Evolutionary conservation across 2,113 vertebrate species (phyloP), one percentile per base, ranked within the genome.

Genomic region (Dipodomys spectabilis): DNA sequence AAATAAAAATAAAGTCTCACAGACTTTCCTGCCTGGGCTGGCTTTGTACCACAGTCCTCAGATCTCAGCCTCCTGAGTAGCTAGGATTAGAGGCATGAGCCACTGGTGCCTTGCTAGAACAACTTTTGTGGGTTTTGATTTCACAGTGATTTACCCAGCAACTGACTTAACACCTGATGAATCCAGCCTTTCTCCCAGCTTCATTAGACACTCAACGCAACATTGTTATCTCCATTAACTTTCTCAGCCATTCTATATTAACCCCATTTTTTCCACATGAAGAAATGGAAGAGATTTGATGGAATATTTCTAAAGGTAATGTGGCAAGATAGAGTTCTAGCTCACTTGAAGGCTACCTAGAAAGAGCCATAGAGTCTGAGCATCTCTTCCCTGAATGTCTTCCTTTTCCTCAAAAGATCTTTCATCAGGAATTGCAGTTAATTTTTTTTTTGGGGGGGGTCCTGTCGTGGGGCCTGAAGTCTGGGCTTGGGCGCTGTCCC

Each of bases 381-480:
- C 27, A n/a, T 82, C 49, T 13, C 45, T 78, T 94, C 69, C 15
- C 73, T 85, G 45, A 81, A 71, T 53, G 72, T 39, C 39, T 30
- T 90, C 82, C 75, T 89, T 87, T 89, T 93, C 65, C 57, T 92
- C 35, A 88, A 93, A 57, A 92, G 67, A 53, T 67, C 65, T 95
- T 95, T 94, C 92, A 95, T 44, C 84, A 79, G 62, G 81, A 93
- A 80, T 82, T 86, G n/a, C 67, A 45, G 73, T 88, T 39, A 39
- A 39, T 39, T 39, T 39, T 39, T 39, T 39, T 39, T 39, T 39
- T n/a, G n/a, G 39, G 39, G 39, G 39, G 39, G 39, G 39, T 6
- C 39, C 39, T 0, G 39, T 39, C 39, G 39, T 39, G 39, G 39
- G 39, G 39, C 39, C 39, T 39, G 39, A 39, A 39, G 5, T 39